Evolutionary conservation across 92 coral and sea anemone species (phyloP), one percentile per base, ranked within the genome.

Genomic region (Parazoanthus atlanticus): DNA sequence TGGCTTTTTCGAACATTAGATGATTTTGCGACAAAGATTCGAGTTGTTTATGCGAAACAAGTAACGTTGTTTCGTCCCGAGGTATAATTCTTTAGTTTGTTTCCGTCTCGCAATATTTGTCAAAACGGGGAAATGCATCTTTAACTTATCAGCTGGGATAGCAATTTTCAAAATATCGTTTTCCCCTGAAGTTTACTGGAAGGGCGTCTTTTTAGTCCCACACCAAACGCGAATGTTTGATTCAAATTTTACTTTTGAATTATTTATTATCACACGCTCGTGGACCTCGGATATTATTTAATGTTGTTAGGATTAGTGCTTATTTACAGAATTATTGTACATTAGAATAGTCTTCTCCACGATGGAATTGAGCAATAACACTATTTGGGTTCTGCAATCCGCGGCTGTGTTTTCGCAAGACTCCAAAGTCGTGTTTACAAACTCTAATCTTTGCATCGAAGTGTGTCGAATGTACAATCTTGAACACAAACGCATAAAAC

Each of bases 171-270:
- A 30, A n/a, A 26, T 34, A 34, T 38, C 33, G 17, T 23, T 75
- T 19, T 36, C 11, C 79, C 52, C 79, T 26, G 79, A 26, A 21
- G 11, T 25, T 31, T 26, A 40, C 26, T 2, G 16, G 49, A 7
- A 23, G 78, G 78, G 86, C 86, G 86, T 84, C 78, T 46, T 43
- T 84, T 84, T 40, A 28, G 78, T 32, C 41, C 26, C 21, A 49
- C 46, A 79, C 70, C 33, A 43, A 70, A 64, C 75, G 61, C 54
- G 40, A 56, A 29, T 80, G 67, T 80, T 80, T 80, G 72, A 56
- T 56, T 80, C 70, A 80, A 76, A 23, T 23, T 1, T 56, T 3
- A 19, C 38, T 84, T 30, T 47, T 84, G 46, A 84, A 84, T 84
- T 70, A 84, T 84, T 84, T 70, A 84, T 84, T 49, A 82, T 66